A percentile compares a stretch with the other conserved stretches of the same genome.
Evolutionary conservation across 2,113 vertebrate genomes (phyloP).

Genomic region (Mesitornis unicolor): DNA sequence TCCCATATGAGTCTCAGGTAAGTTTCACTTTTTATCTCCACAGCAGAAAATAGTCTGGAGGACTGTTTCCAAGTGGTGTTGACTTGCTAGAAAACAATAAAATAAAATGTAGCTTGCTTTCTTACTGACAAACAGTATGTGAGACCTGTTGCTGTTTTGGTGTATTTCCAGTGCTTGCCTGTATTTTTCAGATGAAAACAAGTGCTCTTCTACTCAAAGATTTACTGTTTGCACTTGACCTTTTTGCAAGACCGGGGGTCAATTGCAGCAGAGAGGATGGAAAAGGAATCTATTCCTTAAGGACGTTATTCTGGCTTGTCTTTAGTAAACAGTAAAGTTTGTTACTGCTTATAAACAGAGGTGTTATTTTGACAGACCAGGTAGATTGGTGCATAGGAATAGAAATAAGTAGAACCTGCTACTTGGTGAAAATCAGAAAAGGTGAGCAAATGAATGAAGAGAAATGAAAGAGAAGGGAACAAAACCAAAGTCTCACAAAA

Average conservation of each 20-base stretch:
- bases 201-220: not conserved
- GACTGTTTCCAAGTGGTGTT: not conserved
- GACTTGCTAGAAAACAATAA: not conserved
- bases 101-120: not conserved
- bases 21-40: constrained; percentile 12
- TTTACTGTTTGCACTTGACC: not conserved
- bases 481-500: not conserved
- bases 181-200: not conserved
- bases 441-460: not conserved
- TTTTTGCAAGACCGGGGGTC: not conserved
- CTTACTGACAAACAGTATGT: not conserved
- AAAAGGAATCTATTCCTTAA: not conserved
- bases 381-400: not conserved
- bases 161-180: not conserved
- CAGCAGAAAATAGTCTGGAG: not conserved
- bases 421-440: not conserved
- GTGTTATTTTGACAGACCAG: not conserved
- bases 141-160: not conserved
- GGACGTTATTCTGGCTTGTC: not conserved
- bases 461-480: not conserved
- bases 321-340: not conserved
- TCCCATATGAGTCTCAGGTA: constrained; percentile 91
- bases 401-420: not conserved
- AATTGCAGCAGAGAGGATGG: not conserved
- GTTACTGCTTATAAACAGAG: not conserved